A percentile compares a stretch with the other conserved stretches of the same genome.
Evolutionary conservation across 2,113 vertebrate genomes (phyloP).

Genomic region (Phoenicopterus ruber): DNA sequence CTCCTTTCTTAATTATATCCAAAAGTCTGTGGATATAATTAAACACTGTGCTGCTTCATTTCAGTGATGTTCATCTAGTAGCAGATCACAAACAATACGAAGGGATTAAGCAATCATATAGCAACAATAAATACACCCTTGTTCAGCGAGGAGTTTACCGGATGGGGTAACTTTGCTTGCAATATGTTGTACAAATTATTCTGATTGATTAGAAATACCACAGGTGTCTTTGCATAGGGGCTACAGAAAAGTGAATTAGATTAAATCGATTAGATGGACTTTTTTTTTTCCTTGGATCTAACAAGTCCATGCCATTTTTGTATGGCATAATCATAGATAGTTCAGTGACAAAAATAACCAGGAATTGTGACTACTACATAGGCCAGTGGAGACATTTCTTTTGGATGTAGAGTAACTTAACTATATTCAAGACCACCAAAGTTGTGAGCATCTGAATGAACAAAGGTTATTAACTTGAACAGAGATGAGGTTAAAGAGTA

Average conservation of each 20-base stretch:
- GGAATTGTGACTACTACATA: background rate
- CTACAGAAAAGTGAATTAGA: background rate
- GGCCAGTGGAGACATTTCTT: background rate
- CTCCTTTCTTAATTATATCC: background rate
- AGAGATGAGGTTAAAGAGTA: background rate
- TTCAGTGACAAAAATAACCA: background rate
- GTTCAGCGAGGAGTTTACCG: background rate
- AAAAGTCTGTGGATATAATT: slow-evolving; percentile 16
- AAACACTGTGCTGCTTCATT: background rate
- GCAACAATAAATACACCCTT: slow-evolving; percentile 9
- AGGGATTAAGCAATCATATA: background rate
- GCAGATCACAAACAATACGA: background rate
- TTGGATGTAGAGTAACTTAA: background rate
- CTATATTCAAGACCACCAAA: background rate
- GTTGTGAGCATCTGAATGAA: background rate
- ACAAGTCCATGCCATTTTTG: background rate
- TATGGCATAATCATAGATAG: background rate
- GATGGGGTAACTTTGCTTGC: background rate
- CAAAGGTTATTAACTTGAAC: background rate
- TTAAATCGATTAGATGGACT: background rate
- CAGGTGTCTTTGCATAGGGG: background rate
- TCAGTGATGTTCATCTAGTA: background rate
- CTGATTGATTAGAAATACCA: background rate
- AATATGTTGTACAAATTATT: background rate
- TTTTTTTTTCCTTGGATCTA: background rate